Conservation (phyloP, 92 coral and sea anemone species). For the Zoanthus gigantus region DNA sequence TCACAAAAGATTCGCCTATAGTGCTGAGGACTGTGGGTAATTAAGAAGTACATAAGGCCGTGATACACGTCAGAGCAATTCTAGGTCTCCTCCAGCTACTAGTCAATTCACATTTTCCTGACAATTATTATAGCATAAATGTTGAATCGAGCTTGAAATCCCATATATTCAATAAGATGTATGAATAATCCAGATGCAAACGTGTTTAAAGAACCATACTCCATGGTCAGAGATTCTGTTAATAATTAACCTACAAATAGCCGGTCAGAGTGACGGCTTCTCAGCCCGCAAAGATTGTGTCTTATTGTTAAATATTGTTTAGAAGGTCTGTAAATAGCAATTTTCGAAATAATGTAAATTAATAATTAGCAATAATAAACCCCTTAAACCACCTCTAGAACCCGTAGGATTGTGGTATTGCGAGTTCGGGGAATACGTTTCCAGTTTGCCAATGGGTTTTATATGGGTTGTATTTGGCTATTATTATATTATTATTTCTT, state of each 20-base stretch:
- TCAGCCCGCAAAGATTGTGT: background rate
- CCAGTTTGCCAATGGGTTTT: background rate
- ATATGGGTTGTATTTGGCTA: background rate
- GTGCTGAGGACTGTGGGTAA: slow-evolving; percentile 18
- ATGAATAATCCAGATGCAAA: too few species aligned
- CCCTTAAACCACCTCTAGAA: slow-evolving; percentile 2
- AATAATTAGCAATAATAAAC: slow-evolving; percentile 14
- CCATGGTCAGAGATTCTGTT: slow-evolving; percentile 13
- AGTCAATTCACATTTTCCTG: background rate
- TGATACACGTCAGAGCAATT: slow-evolving; percentile 29
- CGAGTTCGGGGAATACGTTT: slow-evolving; percentile 7
- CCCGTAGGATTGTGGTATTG: slow-evolving; percentile 19
- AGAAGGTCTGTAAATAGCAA: slow-evolving; percentile 4
- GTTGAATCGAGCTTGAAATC: slow-evolving; percentile 5
- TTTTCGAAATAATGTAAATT: slow-evolving; percentile 4
- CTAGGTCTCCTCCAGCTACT: slow-evolving; percentile 26
- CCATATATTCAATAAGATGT: too few species aligned
- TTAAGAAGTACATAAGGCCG: slow-evolving; percentile 2
- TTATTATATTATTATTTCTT: too few species aligned
- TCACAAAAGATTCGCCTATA: background rate
- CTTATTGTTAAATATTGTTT: background rate
- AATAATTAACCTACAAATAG: slow-evolving; percentile 11
- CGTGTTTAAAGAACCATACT: background rate
- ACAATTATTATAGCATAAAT: slow-evolving; percentile 11
- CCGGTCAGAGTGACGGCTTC: background rate